phyloP scores from a whole-genome alignment of 2,888 invertebrate genomes.

The Protophormia terraenovae region DNA sequence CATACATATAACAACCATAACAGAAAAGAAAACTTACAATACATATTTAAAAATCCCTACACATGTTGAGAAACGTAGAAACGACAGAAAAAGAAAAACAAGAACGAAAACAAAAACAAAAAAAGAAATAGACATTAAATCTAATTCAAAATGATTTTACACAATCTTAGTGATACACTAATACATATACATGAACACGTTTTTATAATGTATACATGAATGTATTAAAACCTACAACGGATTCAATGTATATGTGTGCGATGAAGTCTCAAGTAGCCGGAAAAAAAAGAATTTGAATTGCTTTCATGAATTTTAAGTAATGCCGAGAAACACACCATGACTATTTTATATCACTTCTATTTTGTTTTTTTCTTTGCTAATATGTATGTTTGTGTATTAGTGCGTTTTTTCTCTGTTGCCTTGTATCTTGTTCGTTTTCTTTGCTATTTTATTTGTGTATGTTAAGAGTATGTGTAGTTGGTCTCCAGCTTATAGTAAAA shows the following conservation, averaged over 20 bases:
- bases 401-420: background rate
- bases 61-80: background rate
- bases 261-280: constrained; percentile 62
- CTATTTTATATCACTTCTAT: constrained; percentile 54
- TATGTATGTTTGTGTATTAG: background rate
- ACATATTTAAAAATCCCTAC: background rate
- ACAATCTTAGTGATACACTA: constrained; percentile 28
- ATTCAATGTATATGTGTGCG: background rate
- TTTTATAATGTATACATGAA: background rate
- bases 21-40: too few species aligned
- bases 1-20: background rate
- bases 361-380: background rate
- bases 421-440: background rate
- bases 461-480: background rate
- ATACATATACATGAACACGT: constrained; percentile 31
- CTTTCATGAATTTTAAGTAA: constrained; percentile 66
- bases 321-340: constrained; percentile 51
- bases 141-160: constrained; percentile 61
- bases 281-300: constrained; percentile 55
- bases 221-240: background rate
- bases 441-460: background rate
- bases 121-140: constrained; percentile 55
- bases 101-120: background rate
- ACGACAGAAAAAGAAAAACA: background rate
- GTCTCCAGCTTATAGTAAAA: background rate